Evolutionary conservation across 2,113 vertebrate species (phyloP), one percentile per base, ranked within the genome.

Genomic region (Tylochromis polylepis): DNA sequence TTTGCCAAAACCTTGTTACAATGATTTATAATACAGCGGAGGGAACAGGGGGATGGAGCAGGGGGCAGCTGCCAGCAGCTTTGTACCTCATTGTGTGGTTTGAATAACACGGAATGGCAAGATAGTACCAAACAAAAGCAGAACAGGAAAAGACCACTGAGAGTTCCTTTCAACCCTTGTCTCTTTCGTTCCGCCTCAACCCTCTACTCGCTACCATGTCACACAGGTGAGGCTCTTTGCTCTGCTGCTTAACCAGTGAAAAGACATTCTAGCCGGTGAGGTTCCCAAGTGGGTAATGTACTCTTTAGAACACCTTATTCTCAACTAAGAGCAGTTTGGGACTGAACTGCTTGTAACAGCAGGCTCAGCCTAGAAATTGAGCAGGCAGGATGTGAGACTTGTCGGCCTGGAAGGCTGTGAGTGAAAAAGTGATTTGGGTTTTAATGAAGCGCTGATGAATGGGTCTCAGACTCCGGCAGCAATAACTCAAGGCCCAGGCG

Each of bases 401-500:
- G 89, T 90, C 56, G 16, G 88, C 36, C 83, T 84, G 83, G 85
- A 91, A 86, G 77, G 41, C 84, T 83, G 83, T 38, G 87, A 85
- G 90, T 88, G 88, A 94, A 92, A 92, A 92, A 90, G 91, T 55
- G 85, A 92, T 95, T 94, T 93, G 89, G 85, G 86, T 93, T 95
- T 94, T 95, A 95, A 94, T 92, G 91, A 93, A 94, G 92, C 58
- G 38, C 90, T 94, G 94, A 96, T 93, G 89, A 94, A 95, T 92
- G 87, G 84, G 77, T 85, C 75, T 87, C 86, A 91, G 89, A 88
- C 87, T 83, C 82, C 67, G 18, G 90, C 78, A 81, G 93, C 86
- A 88, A 93, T 95, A 95, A 95, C 88, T 95, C 92, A 93, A 82
- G 89, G 90, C 85, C 62, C 81, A 82, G 84, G 86, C 59, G 27